Evolutionary conservation across 2,888 invertebrate species (phyloP).

Genomic region (Rotaria sp.): DNA sequence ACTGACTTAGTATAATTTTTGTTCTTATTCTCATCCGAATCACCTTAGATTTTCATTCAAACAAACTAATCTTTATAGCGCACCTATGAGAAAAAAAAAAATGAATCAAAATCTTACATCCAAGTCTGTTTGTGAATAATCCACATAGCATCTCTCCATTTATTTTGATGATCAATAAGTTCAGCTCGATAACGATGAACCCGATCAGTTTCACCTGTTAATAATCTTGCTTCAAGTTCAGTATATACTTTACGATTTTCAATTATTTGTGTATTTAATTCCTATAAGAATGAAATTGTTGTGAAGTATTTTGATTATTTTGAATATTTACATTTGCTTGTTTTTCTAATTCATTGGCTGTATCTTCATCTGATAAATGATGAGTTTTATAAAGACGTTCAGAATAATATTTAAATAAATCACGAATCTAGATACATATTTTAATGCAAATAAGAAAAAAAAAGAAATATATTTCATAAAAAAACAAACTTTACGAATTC

Average conservation of each 20-base stretch:
- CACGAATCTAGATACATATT: conserved; percentile 44
- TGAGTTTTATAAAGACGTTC: conserved; percentile 49
- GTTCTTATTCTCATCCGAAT: too few relatives aligned
- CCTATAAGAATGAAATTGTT: not conserved
- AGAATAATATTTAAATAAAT: conserved; percentile 47
- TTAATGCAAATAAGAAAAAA: conserved; percentile 24
- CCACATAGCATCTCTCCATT: conserved; percentile 24
- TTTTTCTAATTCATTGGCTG: conserved; percentile 50
- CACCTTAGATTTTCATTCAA: too few relatives aligned
- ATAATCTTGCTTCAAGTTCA: conserved; percentile 50
- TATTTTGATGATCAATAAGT: conserved; percentile 45
- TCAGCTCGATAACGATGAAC: conserved; percentile 48
- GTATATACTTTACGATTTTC: conserved; percentile 52
- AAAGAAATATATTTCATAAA: not conserved
- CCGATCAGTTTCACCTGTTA: conserved; percentile 52
- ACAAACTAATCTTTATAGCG: too few relatives aligned
- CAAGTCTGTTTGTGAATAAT: not conserved
- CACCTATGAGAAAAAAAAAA: too few relatives aligned
- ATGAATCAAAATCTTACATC: not conserved
- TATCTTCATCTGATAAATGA: conserved; percentile 49
- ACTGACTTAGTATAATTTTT: too few relatives aligned
- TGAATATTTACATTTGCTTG: conserved; percentile 50
- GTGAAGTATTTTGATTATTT: not conserved
- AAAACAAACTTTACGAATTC: conserved; percentile 12
- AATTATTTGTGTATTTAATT: conserved; percentile 44